These are phyloP conservation scores for Heliothis peltigera DNA, from an alignment of 2,888 invertebrate species.

Conservation along the genomic window DNA sequence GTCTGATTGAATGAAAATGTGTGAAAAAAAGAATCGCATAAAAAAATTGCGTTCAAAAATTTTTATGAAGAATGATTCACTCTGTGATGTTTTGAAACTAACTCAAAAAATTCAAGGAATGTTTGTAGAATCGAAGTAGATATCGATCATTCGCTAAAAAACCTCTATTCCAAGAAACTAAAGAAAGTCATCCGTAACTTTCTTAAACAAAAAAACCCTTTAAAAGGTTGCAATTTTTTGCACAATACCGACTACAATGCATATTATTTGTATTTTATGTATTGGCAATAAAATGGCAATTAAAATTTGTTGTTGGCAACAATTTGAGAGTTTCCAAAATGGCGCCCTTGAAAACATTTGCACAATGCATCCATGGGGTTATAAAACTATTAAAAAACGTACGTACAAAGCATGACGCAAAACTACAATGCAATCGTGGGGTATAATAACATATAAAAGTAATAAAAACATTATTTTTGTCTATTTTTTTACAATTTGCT, in stretches of 20 bases:
- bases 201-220: constrained; percentile 72
- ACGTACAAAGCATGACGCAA: constrained; percentile 55
- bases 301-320: constrained; percentile 57
- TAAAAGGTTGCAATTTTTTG: constrained; percentile 73
- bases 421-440: constrained; percentile 32
- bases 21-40: not conserved
- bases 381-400: constrained; percentile 66
- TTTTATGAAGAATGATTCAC: constrained; percentile 3
- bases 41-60: too few relatives aligned
- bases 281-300: constrained; percentile 62
- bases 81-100: not conserved
- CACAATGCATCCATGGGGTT: constrained; percentile 65
- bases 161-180: constrained; percentile 51
- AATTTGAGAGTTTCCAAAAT: constrained; percentile 57
- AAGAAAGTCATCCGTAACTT: constrained; percentile 69
- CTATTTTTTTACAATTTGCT: not conserved
- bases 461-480: constrained; percentile 31
- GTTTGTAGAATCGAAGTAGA: not conserved
- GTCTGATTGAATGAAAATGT: not conserved
- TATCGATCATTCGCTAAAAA: constrained; percentile 24
- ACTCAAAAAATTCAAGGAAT: not conserved
- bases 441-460: constrained; percentile 23
- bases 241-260: constrained; percentile 64
- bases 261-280: constrained; percentile 38
- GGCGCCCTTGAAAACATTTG: constrained; percentile 62